These are phyloP conservation scores for Xiphophorus couchianus DNA, from an alignment of 2,113 vertebrate species.

Conservation along the genomic window DNA sequence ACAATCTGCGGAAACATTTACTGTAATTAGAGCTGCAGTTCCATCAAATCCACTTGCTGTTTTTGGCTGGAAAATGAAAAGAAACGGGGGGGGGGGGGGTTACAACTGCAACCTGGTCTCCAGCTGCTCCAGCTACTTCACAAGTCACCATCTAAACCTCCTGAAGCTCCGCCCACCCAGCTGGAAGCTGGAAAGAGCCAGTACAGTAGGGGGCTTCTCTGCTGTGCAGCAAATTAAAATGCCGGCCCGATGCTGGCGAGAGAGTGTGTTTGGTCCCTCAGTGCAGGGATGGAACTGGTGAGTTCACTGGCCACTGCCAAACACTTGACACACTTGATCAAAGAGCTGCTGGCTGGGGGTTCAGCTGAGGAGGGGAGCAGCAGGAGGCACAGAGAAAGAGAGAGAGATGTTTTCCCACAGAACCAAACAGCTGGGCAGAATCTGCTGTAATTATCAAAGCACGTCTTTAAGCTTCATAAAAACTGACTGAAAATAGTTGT, in stretches of 20 bases:
- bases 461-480: too few species aligned
- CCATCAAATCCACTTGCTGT: too few species aligned
- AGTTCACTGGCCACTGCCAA: constrained; percentile 35
- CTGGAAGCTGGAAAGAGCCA: not conserved
- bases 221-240: constrained; percentile 35
- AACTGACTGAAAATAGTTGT: too few species aligned
- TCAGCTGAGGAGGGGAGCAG: constrained; percentile 18
- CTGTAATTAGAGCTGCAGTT: too few species aligned
- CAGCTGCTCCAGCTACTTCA: too few species aligned
- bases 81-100: too few species aligned
- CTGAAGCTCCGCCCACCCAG: too few species aligned
- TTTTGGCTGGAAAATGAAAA: too few species aligned
- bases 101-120: too few species aligned
- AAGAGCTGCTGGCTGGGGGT: constrained; percentile 38
- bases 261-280: constrained; percentile 19
- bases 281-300: constrained; percentile 21
- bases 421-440: not conserved
- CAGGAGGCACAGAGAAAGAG: constrained; percentile 9
- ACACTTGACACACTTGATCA: constrained; percentile 45
- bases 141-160: too few species aligned
- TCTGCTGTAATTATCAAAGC: too few species aligned
- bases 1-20: too few species aligned
- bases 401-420: not conserved
- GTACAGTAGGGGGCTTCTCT: constrained; percentile 7
- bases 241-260: constrained; percentile 27